Base-by-base conservation (phyloP, 2,888 invertebrate genomes). In the Lasius platythorax region DNA sequence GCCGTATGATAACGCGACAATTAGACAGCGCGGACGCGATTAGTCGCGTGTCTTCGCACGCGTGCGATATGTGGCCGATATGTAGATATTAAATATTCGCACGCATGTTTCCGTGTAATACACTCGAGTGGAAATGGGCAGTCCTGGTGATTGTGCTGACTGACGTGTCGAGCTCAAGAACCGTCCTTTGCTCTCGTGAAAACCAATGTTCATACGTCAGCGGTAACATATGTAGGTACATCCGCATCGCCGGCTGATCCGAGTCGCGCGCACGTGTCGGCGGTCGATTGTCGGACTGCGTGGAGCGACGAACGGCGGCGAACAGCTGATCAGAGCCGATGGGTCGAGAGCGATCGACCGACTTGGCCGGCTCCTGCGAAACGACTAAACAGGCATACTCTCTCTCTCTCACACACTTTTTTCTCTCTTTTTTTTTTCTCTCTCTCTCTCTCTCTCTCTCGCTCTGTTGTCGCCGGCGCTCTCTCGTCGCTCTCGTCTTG, bases 341-440 rank as follows among this genome's bases (percentile, higher is more conserved):
- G 85, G 74, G 67, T 37, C 75, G 84, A 53, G 82, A 72, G 46
- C 67, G 90, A 89, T 89, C 91, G 92, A 91, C 92, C 91, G 89
- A 89, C 91, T 91, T 63, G 90, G 87, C 88, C 89, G 88, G 91
- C 87, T 85, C 75, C 70, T 85, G 56, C 67, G 68, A 40, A 79
- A 61, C 79, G 83, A 78, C 78, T 83, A 79, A 79, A 70, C 61
- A 37, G n/a, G n/a, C n/a, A 53, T n/a, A n/a, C 53, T 53, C 18
- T 50, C 18, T 50, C 18, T 50, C 18, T 50, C 15, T 46, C 18
- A 18, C 15, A 4, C 3, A 33, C 23, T 23, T 23, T 23, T 23
- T 23, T 23, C 23, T 23, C 23, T 23, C 23, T 23, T 23, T 23
- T 23, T 23, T 23, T 23, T 23, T 43, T 3, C 12, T 23, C 23